These are phyloP conservation scores for Dasysyrphus tricinctus DNA, from an alignment of 2,888 invertebrate genomes.

Conservation along the genomic window DNA sequence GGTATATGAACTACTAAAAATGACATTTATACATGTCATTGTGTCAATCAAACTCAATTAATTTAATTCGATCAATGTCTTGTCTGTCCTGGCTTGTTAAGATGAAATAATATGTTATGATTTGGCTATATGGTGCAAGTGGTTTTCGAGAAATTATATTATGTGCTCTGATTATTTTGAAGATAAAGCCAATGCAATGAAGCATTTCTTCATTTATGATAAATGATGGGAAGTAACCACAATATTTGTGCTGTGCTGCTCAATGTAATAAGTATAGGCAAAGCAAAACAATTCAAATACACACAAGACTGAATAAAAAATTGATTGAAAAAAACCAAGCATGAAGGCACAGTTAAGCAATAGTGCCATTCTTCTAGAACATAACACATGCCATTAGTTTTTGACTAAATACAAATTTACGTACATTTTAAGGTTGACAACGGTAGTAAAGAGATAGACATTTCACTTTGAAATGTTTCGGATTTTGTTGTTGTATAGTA, in stretches of 20 bases:
- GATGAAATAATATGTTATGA: neutral
- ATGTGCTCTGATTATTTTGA: slow-evolving; percentile 52
- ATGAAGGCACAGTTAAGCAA: slow-evolving; percentile 45
- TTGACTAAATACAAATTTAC: slow-evolving; percentile 30
- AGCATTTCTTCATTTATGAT: slow-evolving; percentile 1
- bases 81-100: slow-evolving; percentile 1
- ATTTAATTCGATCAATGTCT: slow-evolving; percentile 63
- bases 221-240: neutral
- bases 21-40: slow-evolving; percentile 56
- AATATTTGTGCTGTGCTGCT: slow-evolving; percentile 1
- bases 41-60: slow-evolving; percentile 74
- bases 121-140: slow-evolving; percentile 17
- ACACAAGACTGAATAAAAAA: slow-evolving; percentile 21
- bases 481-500: slow-evolving; percentile 34
- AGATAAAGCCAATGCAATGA: slow-evolving; percentile 38
- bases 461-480: slow-evolving; percentile 50
- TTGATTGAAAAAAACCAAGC: neutral
- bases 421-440: slow-evolving; percentile 48
- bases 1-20: slow-evolving; percentile 28
- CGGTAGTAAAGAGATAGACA: slow-evolving; percentile 50
- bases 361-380: slow-evolving; percentile 57
- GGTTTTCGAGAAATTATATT: slow-evolving; percentile 15
- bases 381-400: slow-evolving; percentile 42
- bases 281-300: slow-evolving; percentile 38
- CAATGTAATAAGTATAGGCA: slow-evolving; percentile 36